Evolutionary conservation across 2,797 vertebrate species (phyloP), one percentile per base, ranked within the genome.

Genomic region (Argya squamiceps): DNA sequence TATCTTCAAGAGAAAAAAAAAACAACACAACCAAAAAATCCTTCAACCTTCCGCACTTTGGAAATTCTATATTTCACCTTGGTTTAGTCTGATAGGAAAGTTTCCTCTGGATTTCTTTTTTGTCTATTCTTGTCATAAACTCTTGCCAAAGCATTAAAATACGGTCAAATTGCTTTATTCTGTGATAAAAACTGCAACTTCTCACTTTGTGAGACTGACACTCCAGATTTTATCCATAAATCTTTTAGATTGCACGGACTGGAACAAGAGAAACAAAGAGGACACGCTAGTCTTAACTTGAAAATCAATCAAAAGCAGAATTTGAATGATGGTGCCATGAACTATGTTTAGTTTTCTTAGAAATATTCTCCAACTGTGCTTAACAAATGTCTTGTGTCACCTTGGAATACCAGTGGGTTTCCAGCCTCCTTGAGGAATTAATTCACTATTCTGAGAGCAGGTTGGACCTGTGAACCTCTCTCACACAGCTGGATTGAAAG

Each of bases 81-180:
- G 39, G 17, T 76, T 88, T 59, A 73, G 30, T 63, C 65, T 49
- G 71, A 75, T 46, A 22, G 43, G 39, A 89, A 82, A 84, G 27
- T 46, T 81, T 67, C 43, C 68, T 88, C 64, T 22, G 64, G 34
- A 26, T 70, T 92, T 84, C 32, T 84, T 50, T 86, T 91, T 84
- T 67, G 68, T 32, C 63, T 91, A 6, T 36, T 75, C 39, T 37
- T 69, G 63, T 82, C 70, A 89, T 7, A 37, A 47, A 43, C 23
- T 34, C 58, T 63, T 92, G 82, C 47, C 76, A 92, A 93, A 69
- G 41, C 55, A 44, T 65, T 85, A 84, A 81, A 88, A 93, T 84
- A 47, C n/a, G 10, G 58, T 52, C 9, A 8, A 63, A 70, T 4
- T 41, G 46, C 36, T 24, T 60, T 62, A 50, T 22, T 46, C 69